Conservation (phyloP, 2,797 vertebrate species). For the Nothura maculosa region DNA sequence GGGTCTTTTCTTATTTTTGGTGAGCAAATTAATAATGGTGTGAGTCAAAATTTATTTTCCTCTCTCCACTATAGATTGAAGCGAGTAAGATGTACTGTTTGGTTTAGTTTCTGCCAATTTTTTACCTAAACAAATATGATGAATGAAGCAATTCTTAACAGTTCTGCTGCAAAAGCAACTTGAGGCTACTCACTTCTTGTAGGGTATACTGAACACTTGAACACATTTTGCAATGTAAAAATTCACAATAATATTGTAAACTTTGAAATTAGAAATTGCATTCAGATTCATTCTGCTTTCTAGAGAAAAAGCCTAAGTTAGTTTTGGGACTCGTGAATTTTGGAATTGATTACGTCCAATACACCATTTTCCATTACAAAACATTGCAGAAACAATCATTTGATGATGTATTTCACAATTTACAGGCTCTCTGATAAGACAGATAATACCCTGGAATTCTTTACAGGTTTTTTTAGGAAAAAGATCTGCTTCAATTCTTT, state of each 20-base stretch:
- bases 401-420: conserved; percentile 16
- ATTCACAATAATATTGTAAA: not conserved
- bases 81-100: not conserved
- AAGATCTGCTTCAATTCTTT: not conserved
- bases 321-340: not conserved
- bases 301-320: not conserved
- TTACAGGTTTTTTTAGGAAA: not conserved
- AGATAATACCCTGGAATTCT: not conserved
- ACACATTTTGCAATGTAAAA: not conserved
- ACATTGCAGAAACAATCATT: not conserved
- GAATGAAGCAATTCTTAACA: not conserved
- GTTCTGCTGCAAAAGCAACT: not conserved
- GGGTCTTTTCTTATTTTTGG: not conserved
- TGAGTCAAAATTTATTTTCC: not conserved
- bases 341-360: conserved; percentile 1
- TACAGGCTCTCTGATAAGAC: conserved; percentile 19
- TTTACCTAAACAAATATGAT: not conserved
- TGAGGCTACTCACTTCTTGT: not conserved
- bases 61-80: not conserved
- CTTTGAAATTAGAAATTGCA: not conserved
- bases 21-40: not conserved
- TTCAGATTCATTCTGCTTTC: not conserved
- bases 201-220: not conserved
- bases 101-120: not conserved
- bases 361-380: not conserved